Evolutionary conservation across 2,797 vertebrate species (phyloP), one percentile per base, ranked within the genome.

Genomic region (Crypturellus tataupa): DNA sequence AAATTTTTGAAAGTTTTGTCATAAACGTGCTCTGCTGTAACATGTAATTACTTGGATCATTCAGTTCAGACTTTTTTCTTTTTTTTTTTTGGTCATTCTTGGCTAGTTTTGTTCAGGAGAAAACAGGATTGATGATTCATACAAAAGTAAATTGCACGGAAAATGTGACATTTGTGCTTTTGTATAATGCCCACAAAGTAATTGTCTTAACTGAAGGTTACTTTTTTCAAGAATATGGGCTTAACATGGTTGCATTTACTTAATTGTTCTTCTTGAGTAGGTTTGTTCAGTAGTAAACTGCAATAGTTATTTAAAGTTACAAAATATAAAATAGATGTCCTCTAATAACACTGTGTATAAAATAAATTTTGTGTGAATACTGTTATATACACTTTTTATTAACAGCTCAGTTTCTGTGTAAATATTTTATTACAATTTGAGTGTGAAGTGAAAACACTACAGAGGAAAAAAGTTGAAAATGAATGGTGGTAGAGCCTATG

Each of bases 61-160:
- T 79, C 89, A 73, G 93, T 89, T 92, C 85, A 92, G 92, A 77
- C 89, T 88, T 85, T 87, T 87, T 87, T 80, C 77, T 25, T 4
- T 63, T 79, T 35, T 21, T 44, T 44, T 44, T 44, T 42, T 14
- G 40, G 65, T 92, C 73, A 6, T 89, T 84, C 92, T 95, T 97
- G 85, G 53, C 80, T 93, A 39, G 73, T 91, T 95, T 86, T 87
- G 27, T 94, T 94, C 93, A 91, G 89, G 94, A 78, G 94, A 93
- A 97, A 97, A 96, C 80, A 94, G 94, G 91, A 94, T 84, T 95
- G 92, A 77, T 96, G 95, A 97, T 93, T 96, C 96, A 97, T 90
- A 81, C 80, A 77, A 88, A 95, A 94, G 91, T 88, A 91, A 96
- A 93, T 89, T 93, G 89, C 82, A 92, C 84, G 95, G 95, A 97